Evolutionary conservation across 2,113 vertebrate species (phyloP).

Genomic region (Pseudonaja textilis): DNA sequence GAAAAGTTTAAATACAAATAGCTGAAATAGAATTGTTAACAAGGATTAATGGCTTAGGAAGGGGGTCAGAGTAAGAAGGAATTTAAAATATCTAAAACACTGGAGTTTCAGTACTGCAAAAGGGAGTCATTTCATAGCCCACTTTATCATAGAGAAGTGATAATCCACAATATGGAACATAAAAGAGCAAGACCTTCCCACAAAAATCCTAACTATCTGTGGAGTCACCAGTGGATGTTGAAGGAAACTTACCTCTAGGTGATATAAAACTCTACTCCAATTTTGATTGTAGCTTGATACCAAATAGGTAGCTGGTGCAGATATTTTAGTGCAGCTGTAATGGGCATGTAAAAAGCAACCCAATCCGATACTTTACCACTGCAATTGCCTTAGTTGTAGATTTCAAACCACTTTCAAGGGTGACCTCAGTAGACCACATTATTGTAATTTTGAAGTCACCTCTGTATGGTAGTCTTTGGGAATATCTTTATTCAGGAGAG

Average conservation of each 20-base stretch:
- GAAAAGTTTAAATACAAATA: not conserved
- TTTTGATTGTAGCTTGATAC: not conserved
- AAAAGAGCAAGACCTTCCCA: not conserved
- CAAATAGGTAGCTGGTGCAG: not conserved
- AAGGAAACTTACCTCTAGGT: not conserved
- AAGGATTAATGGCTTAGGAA: not conserved
- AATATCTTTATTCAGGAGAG: not conserved
- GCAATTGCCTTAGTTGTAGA: not conserved
- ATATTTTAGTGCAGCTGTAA: not conserved
- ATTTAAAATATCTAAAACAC: not conserved
- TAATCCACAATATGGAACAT: not conserved
- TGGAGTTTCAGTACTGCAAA: not conserved
- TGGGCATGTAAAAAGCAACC: not conserved
- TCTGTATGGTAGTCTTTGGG: not conserved
- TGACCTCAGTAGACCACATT: not conserved
- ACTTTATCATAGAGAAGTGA: not conserved
- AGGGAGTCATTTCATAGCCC: not conserved
- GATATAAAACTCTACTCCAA: not conserved
- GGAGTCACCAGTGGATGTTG: not conserved
- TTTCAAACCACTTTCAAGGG: not conserved
- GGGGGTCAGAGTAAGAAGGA: not conserved
- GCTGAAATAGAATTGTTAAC: not conserved
- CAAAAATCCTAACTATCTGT: not conserved
- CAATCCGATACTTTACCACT: not conserved
- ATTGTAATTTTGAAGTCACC: not conserved